Evolutionary conservation across 2,888 invertebrate genomes (phyloP).

Genomic region (Himalopsyche kuldschensis): DNA sequence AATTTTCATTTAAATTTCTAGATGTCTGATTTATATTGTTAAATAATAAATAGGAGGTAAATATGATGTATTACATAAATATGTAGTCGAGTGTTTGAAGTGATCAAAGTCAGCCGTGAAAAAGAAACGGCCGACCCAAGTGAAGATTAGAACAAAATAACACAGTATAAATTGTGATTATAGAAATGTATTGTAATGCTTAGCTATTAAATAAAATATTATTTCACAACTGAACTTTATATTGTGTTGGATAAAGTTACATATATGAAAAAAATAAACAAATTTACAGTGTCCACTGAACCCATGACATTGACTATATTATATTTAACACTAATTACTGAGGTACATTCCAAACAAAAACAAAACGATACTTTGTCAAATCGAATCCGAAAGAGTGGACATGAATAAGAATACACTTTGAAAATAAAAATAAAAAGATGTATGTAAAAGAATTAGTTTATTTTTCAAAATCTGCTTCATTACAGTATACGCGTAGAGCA

Average conservation of each 20-base stretch:
- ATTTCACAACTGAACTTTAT: conserved; percentile 26
- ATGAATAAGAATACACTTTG: conserved; percentile 3
- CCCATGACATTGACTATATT: conserved; percentile 34
- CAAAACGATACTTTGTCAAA: neutral
- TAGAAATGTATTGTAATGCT: conserved; percentile 9
- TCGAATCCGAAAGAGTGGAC: neutral
- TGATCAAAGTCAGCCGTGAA: neutral
- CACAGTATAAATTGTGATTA: neutral
- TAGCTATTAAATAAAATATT: conserved; percentile 27
- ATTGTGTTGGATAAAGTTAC: conserved; percentile 28
- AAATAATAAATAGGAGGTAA: neutral
- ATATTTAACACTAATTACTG: conserved; percentile 28
- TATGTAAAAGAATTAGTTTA: neutral
- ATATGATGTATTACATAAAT: neutral
- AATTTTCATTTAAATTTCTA: neutral
- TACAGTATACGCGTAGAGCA: neutral
- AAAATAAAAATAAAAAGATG: conserved; percentile 18
- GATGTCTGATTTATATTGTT: neutral
- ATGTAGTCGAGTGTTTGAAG: neutral
- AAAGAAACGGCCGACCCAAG: neutral
- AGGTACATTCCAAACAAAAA: conserved; percentile 38
- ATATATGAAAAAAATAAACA: conserved; percentile 33
- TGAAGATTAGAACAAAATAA: neutral
- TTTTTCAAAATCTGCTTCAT: neutral
- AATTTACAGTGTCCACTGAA: conserved; percentile 35